A percentile compares a stretch with the other conserved stretches of the same genome.
phyloP scores from a whole-genome alignment of 1,140 invertebrate species.

The Dendroctonus valens region DNA sequence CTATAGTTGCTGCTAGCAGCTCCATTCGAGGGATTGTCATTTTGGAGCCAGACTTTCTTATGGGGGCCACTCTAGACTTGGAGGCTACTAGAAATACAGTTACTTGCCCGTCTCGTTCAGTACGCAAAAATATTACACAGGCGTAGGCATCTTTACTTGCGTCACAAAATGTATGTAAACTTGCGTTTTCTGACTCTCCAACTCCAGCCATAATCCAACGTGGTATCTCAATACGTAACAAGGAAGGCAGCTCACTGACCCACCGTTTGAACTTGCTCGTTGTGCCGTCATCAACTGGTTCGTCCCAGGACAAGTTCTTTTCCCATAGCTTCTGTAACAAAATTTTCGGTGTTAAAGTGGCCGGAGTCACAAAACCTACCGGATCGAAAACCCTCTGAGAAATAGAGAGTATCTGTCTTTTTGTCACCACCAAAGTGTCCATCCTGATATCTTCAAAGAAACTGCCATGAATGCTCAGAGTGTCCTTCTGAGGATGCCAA shows the following conservation, averaged over 20 bases:
- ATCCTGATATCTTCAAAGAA: conserved; percentile 13
- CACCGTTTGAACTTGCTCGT: conserved; percentile 19
- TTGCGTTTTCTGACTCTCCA: neutral
- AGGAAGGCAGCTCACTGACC: conserved; percentile 23
- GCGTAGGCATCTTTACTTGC: conserved; percentile 21
- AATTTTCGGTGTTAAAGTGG: neutral
- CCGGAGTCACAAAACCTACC: no score
- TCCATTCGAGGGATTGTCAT: conserved; percentile 43
- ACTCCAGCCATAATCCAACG: conserved; percentile 19
- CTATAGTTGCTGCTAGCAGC: conserved; percentile 32
- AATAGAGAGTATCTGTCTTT: conserved; percentile 13
- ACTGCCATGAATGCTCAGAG: neutral
- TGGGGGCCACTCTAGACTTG: conserved; percentile 3
- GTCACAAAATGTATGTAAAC: conserved; percentile 27
- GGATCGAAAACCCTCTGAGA: conserved; percentile 10
- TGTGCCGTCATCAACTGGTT: conserved; percentile 16
- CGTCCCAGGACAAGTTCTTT: conserved; percentile 17
- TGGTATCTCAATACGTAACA: conserved; percentile 25
- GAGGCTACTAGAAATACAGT: neutral
- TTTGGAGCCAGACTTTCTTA: conserved; percentile 27
- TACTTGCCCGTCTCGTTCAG: conserved; percentile 14
- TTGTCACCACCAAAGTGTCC: no score
- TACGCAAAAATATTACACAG: conserved; percentile 26
- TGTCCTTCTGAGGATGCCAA: conserved; percentile 4
- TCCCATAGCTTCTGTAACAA: conserved; percentile 20